Conservation (phyloP, 2,888 invertebrate species). For the Pachymerium ferrugineum region DNA sequence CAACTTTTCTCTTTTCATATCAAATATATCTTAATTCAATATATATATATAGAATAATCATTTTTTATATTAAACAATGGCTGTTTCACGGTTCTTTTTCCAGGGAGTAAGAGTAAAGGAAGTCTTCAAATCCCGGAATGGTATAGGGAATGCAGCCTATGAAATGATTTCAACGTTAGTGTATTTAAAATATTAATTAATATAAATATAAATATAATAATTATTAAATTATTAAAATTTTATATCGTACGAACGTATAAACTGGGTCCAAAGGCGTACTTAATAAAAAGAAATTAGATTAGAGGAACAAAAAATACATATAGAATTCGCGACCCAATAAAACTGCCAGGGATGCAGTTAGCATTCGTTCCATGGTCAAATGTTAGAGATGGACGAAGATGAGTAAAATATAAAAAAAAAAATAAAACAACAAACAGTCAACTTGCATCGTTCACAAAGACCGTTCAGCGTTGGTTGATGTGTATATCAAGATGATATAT, state of each 20-base stretch:
- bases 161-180: constrained; percentile 33
- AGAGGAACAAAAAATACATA: constrained; percentile 5
- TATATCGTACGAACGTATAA: constrained; percentile 24
- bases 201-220: constrained; percentile 25
- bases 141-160: constrained; percentile 34
- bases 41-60: neutral
- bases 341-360: constrained; percentile 6
- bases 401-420: constrained; percentile 23
- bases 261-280: constrained; percentile 27
- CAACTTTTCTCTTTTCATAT: constrained; percentile 1
- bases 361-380: neutral
- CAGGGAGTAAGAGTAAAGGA: constrained; percentile 27
- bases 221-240: constrained; percentile 19
- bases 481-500: constrained; percentile 30
- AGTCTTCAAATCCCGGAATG: constrained; percentile 28
- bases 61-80: constrained; percentile 15
- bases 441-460: constrained; percentile 28
- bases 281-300: constrained; percentile 24
- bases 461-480: constrained; percentile 34
- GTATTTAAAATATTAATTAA: constrained; percentile 15
- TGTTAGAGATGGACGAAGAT: constrained; percentile 13
- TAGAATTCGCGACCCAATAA: constrained; percentile 22
- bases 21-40: neutral
- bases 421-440: constrained; percentile 1
- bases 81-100: constrained; percentile 27